phyloP scores from a whole-genome alignment of 2,888 invertebrate genomes.

The Drosophila seclusa region DNA sequence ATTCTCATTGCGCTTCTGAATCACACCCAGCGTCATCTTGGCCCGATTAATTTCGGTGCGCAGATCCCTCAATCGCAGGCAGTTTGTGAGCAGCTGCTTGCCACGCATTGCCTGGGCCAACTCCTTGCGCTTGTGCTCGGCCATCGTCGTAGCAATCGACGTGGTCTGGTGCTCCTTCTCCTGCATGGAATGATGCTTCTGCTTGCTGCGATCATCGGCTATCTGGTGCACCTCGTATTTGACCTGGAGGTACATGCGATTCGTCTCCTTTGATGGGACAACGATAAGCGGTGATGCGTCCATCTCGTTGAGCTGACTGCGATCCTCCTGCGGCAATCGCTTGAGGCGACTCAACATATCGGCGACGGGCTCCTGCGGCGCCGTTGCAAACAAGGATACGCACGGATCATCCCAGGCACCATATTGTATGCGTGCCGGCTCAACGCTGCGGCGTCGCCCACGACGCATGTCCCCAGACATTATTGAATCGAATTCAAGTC shows the following conservation, averaged over 20 bases:
- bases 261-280: slow-evolving; percentile 17
- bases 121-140: slow-evolving; percentile 37
- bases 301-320: slow-evolving; percentile 19
- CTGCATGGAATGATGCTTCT: slow-evolving; percentile 32
- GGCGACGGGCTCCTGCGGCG: slow-evolving; percentile 52
- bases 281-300: slow-evolving; percentile 48
- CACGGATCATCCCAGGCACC: slow-evolving; percentile 68
- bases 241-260: slow-evolving; percentile 37
- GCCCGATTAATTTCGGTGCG: slow-evolving; percentile 48
- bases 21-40: slow-evolving; percentile 50
- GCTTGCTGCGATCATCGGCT: slow-evolving; percentile 56
- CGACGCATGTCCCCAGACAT: slow-evolving; percentile 23
- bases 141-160: slow-evolving; percentile 38
- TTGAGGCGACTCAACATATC: slow-evolving; percentile 42
- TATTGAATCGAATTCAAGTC: not conserved
- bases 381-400: slow-evolving; percentile 55
- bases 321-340: slow-evolving; percentile 4
- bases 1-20: slow-evolving; percentile 16
- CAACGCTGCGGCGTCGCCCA: slow-evolving; percentile 34
- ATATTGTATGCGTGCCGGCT: slow-evolving; percentile 39
- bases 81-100: slow-evolving; percentile 48
- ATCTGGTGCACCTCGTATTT: slow-evolving; percentile 64
- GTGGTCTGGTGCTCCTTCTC: slow-evolving; percentile 36
- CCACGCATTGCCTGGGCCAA: slow-evolving; percentile 39
- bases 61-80: slow-evolving; percentile 39